Evolutionary conservation across 2,797 vertebrate genomes (phyloP), one percentile per base, ranked within the genome.

Genomic region (Tamandua tetradactyla): DNA sequence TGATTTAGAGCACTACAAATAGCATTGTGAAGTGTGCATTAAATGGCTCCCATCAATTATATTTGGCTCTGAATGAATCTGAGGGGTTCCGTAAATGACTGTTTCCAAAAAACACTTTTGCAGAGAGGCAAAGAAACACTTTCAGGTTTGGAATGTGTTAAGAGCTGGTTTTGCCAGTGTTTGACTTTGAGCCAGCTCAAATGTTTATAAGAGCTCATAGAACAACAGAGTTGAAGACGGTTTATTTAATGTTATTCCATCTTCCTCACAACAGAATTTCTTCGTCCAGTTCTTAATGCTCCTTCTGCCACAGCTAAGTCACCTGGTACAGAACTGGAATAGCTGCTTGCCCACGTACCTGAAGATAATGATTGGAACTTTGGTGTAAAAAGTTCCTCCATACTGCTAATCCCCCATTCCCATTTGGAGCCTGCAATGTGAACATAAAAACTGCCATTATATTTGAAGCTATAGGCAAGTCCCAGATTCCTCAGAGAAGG

Each of bases 51-150:
- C 18, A 20, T 96, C 95, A 94, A 85, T 94, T 96, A 96, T 0
- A 4, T 87, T 91, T 47, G 88, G 79, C 96, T 88, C 57, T 82
- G 95, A 97, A 86, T 94, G 92, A 89, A 91, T 95, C 89, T 0
- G 23, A 96, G 80, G 83, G 86, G 92, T 89, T 89, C 86, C 92
- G 91, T 84, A 96, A 97, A 97, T 89, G 78, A 92, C 96, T 96
- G 74, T 95, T 97, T 97, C 97, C 94, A 94, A 84, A 91, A n/a
- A 96, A 91, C 72, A 96, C 84, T 81, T 95, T 92, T 68, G 62
- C 91, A 94, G 93, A 91, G 83, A 95, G 44, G 86, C 94, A 74
- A 23, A 89, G 83, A 81, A 94, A 90, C 75, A 47, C 93, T 88
- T 97, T 93, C 27, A 64, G 91, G 94, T 83, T 95, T 94, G 94